Evolutionary conservation across 1,140 invertebrate genomes (phyloP).

Genomic region (Paramacrobiotus metropolitanus): DNA sequence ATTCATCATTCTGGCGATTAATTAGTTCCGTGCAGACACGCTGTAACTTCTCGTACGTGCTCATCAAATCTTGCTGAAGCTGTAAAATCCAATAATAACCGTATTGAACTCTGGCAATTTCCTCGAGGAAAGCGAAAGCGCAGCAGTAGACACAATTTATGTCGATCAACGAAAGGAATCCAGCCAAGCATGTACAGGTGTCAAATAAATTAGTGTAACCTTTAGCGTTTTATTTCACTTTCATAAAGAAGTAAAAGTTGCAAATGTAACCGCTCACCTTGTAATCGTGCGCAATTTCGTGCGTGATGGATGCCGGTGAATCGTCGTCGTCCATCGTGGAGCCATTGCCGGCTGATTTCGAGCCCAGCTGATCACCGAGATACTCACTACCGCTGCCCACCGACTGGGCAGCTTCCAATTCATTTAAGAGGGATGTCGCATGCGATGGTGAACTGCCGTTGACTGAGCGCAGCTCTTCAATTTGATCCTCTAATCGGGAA

Average conservation of each 20-base stretch:
- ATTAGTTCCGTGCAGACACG: slow-evolving; percentile 18
- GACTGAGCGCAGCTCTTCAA: slow-evolving; percentile 19
- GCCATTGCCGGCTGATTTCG: slow-evolving; percentile 8
- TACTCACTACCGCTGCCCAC: slow-evolving; percentile 7
- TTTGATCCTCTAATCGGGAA: slow-evolving; percentile 21
- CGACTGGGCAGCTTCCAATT: slow-evolving; percentile 22
- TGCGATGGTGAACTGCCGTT: slow-evolving; percentile 6
- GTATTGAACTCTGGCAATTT: too few relatives aligned
- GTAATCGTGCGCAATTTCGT: slow-evolving; percentile 3
- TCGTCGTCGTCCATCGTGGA: background rate
- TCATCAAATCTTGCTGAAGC: slow-evolving; percentile 28
- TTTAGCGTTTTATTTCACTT: too few relatives aligned
- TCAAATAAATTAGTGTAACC: too few relatives aligned
- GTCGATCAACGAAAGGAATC: too few relatives aligned
- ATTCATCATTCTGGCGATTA: slow-evolving; percentile 18
- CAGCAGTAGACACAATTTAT: too few relatives aligned
- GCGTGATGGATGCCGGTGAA: background rate
- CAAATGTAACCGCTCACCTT: too few relatives aligned
- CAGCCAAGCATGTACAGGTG: too few relatives aligned
- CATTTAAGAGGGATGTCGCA: slow-evolving; percentile 26
- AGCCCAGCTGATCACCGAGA: slow-evolving; percentile 19
- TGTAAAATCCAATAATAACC: too few relatives aligned
- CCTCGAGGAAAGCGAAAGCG: too few relatives aligned
- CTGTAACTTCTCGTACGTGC: slow-evolving; percentile 24
- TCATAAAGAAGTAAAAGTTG: too few relatives aligned